Evolutionary conservation across 2,113 vertebrate species (phyloP).

Genomic region (Dromaius novaehollandiae): DNA sequence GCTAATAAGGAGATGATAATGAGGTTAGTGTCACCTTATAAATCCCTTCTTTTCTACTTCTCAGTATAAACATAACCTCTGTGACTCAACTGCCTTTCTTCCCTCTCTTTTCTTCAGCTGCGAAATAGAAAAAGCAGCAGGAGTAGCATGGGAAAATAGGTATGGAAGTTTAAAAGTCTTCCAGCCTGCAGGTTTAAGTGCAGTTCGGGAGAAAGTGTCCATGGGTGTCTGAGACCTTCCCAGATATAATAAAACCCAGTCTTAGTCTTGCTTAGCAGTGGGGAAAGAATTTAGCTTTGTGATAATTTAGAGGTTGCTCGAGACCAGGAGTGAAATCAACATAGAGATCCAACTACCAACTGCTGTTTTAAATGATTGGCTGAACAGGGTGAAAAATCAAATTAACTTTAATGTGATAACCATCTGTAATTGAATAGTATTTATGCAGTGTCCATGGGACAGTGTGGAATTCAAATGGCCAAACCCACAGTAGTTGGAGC

Average conservation of each 20-base stretch:
- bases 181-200: background rate
- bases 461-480: background rate
- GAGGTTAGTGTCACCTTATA: background rate
- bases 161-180: background rate
- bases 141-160: background rate
- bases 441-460: background rate
- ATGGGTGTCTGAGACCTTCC: background rate
- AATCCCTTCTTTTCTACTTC: background rate
- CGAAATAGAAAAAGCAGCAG: background rate
- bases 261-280: background rate
- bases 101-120: background rate
- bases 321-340: background rate
- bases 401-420: slow-evolving; percentile 2
- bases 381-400: background rate
- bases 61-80: background rate
- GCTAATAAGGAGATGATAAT: background rate
- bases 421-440: background rate
- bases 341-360: background rate
- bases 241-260: background rate
- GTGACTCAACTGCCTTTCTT: background rate
- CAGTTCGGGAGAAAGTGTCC: background rate
- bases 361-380: background rate
- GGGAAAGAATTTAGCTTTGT: background rate
- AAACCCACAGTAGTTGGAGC: background rate
- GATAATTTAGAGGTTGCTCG: background rate